phyloP scores from a whole-genome alignment of 2,113 vertebrate genomes.

The Peromyscus maniculatus region DNA sequence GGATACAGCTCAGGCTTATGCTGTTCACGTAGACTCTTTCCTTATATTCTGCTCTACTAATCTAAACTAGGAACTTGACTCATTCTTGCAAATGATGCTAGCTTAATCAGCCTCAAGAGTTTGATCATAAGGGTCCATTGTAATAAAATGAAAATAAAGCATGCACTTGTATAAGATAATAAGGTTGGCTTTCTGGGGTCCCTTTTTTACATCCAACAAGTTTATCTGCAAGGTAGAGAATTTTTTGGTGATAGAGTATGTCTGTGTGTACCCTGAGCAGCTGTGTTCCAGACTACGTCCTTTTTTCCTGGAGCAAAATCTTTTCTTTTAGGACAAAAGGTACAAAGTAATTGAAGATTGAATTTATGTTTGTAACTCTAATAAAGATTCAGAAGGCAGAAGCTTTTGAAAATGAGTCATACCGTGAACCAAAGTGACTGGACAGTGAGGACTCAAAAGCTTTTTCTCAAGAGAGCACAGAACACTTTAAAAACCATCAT shows the following conservation, averaged over 20 bases:
- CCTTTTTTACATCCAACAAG: background rate
- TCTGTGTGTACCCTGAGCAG: background rate
- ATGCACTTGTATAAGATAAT: background rate
- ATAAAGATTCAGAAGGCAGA: slow-evolving; percentile 49
- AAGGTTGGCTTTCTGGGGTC: background rate
- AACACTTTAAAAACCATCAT: slow-evolving; percentile 10
- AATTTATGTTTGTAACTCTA: slow-evolving; percentile 52
- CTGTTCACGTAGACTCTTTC: background rate
- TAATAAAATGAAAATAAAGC: background rate
- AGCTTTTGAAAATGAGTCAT: slow-evolving; percentile 51
- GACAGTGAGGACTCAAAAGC: slow-evolving; percentile 38
- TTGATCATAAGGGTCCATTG: background rate
- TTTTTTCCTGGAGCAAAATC: slow-evolving; percentile 8
- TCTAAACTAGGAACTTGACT: background rate
- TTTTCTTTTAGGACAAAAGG: background rate
- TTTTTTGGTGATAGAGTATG: background rate
- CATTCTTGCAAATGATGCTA: background rate
- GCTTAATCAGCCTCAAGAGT: background rate
- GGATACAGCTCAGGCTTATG: background rate
- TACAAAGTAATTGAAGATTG: background rate
- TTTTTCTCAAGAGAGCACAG: slow-evolving; percentile 40
- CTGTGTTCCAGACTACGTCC: background rate
- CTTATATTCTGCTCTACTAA: background rate
- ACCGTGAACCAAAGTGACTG: background rate
- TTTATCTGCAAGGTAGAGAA: background rate